Base-by-base conservation (phyloP, 2,797 vertebrate species). In the Ataeniobius toweri region DNA sequence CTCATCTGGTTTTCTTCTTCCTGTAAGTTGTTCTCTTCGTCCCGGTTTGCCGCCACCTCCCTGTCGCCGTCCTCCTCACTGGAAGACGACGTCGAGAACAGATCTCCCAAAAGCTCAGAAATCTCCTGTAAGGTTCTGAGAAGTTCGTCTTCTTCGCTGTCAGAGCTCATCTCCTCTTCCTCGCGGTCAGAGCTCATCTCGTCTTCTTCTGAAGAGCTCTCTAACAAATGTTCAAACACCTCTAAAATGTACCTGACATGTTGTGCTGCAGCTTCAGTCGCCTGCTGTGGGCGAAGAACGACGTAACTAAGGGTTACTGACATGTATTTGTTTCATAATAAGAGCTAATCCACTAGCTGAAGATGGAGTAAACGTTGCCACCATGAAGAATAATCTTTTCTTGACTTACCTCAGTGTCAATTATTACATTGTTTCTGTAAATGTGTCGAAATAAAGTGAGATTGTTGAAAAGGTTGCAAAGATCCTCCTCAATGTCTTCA, bases 381-480 rank as follows among this genome's bases (percentile, higher is more conserved):
- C 26, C 26, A 31, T 28, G 6, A 26, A 16, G 24, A n/a, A 46
- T 14, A 69, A 46, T 16, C 5, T 44, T 13, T 7, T 26, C 3
- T 24, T 26, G 36, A 14, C 76, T 1, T 76, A 85, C 86, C 81
- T 79, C 3, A 1, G 0, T 0, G 41, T 89, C 88, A 0, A 85
- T 69, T 0, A 63, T 0, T 2, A 0, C 1, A 0, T 89, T 82
- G 78, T 88, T 89, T 28, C 0, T 0, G 55, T 88, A 67, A 78
- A 92, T 78, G 55, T 46, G 0, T 0, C 83, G 51, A 16, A 89
- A 90, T 0, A 0, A 0, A 44, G 13, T 41, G 0, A 91, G 81
- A 0, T 67, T 39, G 8, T 1, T 2, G 77, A 69, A 31, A 12
- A 88, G 59, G 16, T 0, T 0, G 2, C 26, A 0, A 0, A 85